Conservation (phyloP, 2,113 vertebrate genomes). For the Dinomys branickii region DNA sequence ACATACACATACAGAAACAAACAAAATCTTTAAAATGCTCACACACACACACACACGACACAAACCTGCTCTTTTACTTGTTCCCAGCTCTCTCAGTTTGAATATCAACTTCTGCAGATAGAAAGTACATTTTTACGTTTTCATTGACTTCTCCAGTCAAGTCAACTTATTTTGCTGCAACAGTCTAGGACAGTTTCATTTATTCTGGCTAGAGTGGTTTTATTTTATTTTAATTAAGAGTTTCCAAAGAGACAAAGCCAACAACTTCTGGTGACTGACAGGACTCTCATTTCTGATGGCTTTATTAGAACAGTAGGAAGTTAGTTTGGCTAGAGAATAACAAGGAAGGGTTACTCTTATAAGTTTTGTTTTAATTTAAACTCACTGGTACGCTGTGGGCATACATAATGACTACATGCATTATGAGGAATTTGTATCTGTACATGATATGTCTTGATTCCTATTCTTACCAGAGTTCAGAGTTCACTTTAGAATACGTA, state of each 20-base stretch:
- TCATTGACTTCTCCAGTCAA: constrained; percentile 26
- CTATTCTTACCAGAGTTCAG: background rate
- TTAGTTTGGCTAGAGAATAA: background rate
- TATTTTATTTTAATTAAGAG: background rate
- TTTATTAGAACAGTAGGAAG: background rate
- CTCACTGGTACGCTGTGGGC: background rate
- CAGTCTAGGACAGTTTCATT: background rate
- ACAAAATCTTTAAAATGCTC: background rate
- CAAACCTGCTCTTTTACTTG: background rate
- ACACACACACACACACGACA: background rate
- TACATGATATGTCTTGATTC: background rate
- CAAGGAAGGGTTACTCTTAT: background rate
- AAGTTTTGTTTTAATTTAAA: background rate
- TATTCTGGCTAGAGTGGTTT: background rate
- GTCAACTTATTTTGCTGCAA: background rate
- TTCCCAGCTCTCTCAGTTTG: background rate
- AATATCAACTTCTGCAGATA: background rate
- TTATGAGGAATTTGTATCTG: background rate
- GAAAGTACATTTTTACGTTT: background rate
- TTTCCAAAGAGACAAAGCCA: background rate
- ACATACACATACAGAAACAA: background rate
- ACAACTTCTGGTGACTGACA: background rate
- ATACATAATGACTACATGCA: background rate
- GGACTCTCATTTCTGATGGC: background rate
- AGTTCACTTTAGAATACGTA: constrained; percentile 41